Base-by-base conservation (phyloP, 2,797 vertebrate species). In the Eurystomus glaucurus region DNA sequence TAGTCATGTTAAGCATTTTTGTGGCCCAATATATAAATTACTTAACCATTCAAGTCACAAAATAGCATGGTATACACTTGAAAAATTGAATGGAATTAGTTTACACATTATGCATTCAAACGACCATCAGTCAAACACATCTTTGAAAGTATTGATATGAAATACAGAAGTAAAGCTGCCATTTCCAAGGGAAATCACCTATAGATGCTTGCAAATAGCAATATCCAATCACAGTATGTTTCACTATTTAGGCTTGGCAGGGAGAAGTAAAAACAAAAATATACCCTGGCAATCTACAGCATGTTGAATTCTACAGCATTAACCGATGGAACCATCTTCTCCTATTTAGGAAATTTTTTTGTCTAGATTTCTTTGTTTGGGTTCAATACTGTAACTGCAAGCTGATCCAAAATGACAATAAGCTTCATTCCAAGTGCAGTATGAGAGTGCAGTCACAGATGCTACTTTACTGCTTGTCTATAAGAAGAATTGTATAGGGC, bases 321-420 rank as follows among this genome's bases (percentile, higher is more conserved):
- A 88, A 91, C 62, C 33, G 11, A 70, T 52, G 43, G 43, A 94
- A 91, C 72, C 31, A 37, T 88, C 54, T 85, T 97, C 86, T 90
- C 97, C 97, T 98, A 95, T 97, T 98, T 97, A 97, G 97, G 98
- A 97, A 91, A 31, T 79, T 29, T 79, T 91, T 95, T 82, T 58
- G n/a, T 81, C 84, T 94, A 89, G 85, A 55, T 85, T 97, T 88
- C 88, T 96, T 86, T 55, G 57, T 87, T 95, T 95, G 93, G 35
- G 58, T 93, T 80, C 1, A 0, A 92, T 89, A 91, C 79, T 10
- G 18, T 84, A 90, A 78, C 35, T 90, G 54, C 51, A 74, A 61
- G 50, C 37, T 91, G 65, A 92, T 92, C 39, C 79, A 78, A 88
- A 96, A 51, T 57, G 88, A 82, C 79, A 92, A 23, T 21, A 88